Conservation (phyloP, 2,113 vertebrate species). For the Sebastes fasciatus region DNA sequence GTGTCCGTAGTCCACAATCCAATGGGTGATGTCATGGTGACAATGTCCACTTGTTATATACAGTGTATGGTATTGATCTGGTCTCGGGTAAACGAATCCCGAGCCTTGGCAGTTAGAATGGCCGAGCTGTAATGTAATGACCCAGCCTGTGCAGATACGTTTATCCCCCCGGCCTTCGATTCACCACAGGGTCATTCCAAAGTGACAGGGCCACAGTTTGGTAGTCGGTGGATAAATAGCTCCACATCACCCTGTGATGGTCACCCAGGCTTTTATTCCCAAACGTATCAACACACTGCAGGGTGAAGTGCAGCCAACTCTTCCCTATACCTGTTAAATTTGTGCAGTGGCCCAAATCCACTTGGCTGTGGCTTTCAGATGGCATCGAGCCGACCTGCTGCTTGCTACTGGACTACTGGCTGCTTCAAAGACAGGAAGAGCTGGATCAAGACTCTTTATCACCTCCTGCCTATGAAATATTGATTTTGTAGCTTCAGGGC, state of each 20-base stretch:
- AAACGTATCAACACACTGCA: slow-evolving; percentile 37
- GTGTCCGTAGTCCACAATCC: too few relatives aligned
- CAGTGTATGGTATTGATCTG: slow-evolving; percentile 18
- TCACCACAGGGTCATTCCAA: slow-evolving; percentile 15
- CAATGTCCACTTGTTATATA: too few relatives aligned
- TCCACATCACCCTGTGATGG: slow-evolving; percentile 1
- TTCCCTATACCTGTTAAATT: slow-evolving; percentile 66
- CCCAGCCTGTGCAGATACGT: slow-evolving; percentile 15
- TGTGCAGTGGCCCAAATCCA: slow-evolving; percentile 62
- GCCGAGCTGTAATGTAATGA: slow-evolving; percentile 18
- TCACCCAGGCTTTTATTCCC: slow-evolving; percentile 51
- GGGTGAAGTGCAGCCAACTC: slow-evolving; percentile 46
- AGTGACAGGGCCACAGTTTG: slow-evolving; percentile 29
- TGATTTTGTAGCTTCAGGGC: slow-evolving; percentile 69
- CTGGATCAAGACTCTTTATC: slow-evolving; percentile 71
- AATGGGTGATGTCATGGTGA: too few relatives aligned
- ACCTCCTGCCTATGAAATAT: slow-evolving; percentile 73
- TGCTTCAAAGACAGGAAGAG: slow-evolving; percentile 65
- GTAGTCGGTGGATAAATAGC: slow-evolving; percentile 15
- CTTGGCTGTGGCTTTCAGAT: slow-evolving; percentile 59
- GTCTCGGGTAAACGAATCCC: neutral
- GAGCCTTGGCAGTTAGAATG: slow-evolving; percentile 1
- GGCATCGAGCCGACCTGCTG: slow-evolving; percentile 58
- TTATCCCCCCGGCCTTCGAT: slow-evolving; percentile 11
- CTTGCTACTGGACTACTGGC: slow-evolving; percentile 57